Conservation (phyloP, 2,797 vertebrate genomes). For the Neopelma chrysocephalum region DNA sequence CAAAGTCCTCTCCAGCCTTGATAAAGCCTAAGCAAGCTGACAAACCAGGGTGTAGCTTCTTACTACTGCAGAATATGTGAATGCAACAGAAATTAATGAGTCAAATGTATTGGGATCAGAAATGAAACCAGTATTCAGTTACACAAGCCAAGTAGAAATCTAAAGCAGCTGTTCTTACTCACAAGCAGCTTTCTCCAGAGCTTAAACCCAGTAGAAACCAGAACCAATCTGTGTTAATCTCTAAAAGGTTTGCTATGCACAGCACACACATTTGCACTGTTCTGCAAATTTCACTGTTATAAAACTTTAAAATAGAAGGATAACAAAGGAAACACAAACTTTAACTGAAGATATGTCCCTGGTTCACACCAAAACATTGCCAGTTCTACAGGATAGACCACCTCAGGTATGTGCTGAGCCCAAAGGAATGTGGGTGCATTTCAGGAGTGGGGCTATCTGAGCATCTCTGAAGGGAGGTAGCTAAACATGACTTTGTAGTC, state of each 20-base stretch:
- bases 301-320: neutral
- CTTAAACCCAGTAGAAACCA: neutral
- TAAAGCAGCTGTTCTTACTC: neutral
- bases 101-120: neutral
- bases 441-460: conserved; percentile 37
- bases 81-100: neutral
- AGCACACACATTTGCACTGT: neutral
- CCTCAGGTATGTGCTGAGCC: conserved; percentile 13
- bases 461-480: conserved; percentile 63
- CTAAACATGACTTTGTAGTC: conserved; percentile 67
- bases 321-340: neutral
- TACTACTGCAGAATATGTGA: neutral
- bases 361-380: neutral
- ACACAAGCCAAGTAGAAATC: neutral
- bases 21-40: neutral
- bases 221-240: neutral
- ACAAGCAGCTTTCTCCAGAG: neutral
- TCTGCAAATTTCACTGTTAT: neutral
- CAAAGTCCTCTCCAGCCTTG: neutral
- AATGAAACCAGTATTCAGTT: neutral
- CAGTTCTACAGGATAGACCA: neutral
- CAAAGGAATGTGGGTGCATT: conserved; percentile 34
- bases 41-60: neutral
- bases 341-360: accelerated
- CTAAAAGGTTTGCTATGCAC: neutral